Conservation (phyloP, 2,113 vertebrate genomes). For the Pollimyrus isidori region DNA sequence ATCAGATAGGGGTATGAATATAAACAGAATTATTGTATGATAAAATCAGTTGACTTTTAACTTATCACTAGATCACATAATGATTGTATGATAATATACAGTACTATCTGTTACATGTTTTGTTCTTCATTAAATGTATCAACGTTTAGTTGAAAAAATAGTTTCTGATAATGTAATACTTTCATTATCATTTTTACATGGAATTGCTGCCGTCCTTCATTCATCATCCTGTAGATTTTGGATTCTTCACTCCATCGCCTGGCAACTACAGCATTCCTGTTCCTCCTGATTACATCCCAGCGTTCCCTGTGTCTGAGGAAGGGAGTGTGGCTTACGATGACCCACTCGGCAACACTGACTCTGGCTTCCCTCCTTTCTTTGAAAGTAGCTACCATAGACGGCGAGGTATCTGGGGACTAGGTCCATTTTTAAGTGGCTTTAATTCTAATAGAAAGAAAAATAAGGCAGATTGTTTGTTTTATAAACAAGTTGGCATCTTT, state of each 20-base stretch:
- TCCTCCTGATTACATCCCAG: constrained; percentile 22
- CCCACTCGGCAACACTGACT: constrained; percentile 14
- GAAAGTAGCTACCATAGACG: constrained; percentile 18
- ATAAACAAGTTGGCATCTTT: not conserved
- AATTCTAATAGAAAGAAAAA: not conserved
- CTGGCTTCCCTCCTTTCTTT: constrained; percentile 31
- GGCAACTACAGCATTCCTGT: constrained; percentile 5
- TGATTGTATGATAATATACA: not conserved
- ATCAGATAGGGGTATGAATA: not conserved
- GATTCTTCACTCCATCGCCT: not conserved
- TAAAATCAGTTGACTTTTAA: not conserved
- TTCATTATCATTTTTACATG: not conserved
- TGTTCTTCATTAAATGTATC: not conserved
- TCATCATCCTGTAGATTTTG: constrained; percentile 10
- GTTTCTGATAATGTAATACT: not conserved
- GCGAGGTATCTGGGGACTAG: constrained; percentile 17
- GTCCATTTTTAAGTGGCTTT: not conserved
- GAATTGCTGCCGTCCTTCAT: not conserved
- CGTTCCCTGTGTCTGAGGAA: constrained; percentile 15
- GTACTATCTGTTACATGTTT: not conserved
- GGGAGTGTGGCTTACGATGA: constrained; percentile 2
- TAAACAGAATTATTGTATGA: not conserved
- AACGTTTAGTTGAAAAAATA: not conserved
- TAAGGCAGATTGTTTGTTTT: not conserved
- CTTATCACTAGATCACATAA: not conserved